These are phyloP conservation scores for Sinocyclocheilus grahami DNA, from an alignment of 2,113 vertebrate species.

Conservation along the genomic window DNA sequence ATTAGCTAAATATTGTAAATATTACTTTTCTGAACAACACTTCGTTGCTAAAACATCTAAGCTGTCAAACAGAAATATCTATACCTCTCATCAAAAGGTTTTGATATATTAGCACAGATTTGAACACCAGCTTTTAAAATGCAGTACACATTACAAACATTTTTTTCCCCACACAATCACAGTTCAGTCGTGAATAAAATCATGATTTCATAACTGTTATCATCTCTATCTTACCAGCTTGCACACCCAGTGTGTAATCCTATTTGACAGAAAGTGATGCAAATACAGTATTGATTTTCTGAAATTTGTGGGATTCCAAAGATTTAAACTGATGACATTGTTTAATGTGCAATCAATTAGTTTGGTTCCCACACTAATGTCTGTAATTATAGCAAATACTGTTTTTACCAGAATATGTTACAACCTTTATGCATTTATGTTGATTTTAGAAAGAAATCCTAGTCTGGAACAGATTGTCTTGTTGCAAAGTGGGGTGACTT, in stretches of 20 bases:
- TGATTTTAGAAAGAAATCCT: slow-evolving; percentile 2
- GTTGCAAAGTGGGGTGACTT: not conserved
- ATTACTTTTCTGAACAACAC: not conserved
- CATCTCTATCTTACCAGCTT: not conserved
- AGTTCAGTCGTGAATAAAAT: not conserved
- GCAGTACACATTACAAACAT: slow-evolving; percentile 7
- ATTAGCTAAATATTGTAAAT: not conserved
- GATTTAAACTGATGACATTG: not conserved
- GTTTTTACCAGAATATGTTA: not conserved
- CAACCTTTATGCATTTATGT: slow-evolving; percentile 15
- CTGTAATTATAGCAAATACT: not conserved
- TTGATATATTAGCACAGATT: slow-evolving; percentile 38
- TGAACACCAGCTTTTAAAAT: slow-evolving; percentile 38
- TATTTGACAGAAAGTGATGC: slow-evolving; percentile 22
- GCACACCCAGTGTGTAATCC: not conserved
- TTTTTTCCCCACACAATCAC: not conserved
- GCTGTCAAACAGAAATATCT: slow-evolving; percentile 10
- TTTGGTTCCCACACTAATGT: not conserved
- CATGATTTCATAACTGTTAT: not conserved
- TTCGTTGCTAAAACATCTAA: not conserved
- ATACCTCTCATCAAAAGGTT: slow-evolving; percentile 25
- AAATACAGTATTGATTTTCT: slow-evolving; percentile 16
- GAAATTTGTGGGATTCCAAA: slow-evolving; percentile 27
- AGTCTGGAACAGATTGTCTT: slow-evolving; percentile 25
- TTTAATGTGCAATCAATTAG: slow-evolving; percentile 2